phyloP scores from a whole-genome alignment of 2,113 vertebrate genomes.

The Cygnus buccinator region DNA sequence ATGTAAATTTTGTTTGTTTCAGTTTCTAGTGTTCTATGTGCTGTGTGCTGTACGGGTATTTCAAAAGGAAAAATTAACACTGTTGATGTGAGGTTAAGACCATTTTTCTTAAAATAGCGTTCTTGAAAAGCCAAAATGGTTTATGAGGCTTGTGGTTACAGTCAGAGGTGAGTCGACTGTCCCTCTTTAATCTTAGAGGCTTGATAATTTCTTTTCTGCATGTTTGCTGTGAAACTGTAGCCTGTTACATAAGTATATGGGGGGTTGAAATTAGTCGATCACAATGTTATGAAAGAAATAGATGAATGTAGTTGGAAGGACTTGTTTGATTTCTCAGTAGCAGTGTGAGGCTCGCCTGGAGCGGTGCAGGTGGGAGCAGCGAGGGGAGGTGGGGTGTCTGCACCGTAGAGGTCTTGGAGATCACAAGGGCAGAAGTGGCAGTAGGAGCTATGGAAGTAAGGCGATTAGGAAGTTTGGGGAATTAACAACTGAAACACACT shows the following conservation, averaged over 20 bases:
- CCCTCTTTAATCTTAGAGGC: background rate
- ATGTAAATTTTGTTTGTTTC: background rate
- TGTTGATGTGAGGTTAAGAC: background rate
- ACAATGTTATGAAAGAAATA: background rate
- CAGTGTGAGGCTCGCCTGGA: background rate
- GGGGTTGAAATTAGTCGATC: background rate
- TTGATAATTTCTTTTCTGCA: background rate
- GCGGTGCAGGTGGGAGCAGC: background rate
- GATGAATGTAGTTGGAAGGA: background rate
- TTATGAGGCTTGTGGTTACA: background rate
- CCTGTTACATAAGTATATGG: background rate
- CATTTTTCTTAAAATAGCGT: background rate
- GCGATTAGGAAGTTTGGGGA: conserved; percentile 41
- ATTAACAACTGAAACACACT: conserved; percentile 14
- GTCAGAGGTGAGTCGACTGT: background rate
- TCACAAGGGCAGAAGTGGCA: background rate
- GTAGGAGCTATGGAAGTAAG: conserved; percentile 11
- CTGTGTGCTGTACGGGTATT: background rate
- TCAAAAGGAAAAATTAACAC: background rate
- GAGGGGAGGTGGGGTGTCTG: background rate
- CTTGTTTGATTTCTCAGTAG: background rate
- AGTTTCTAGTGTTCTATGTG: background rate
- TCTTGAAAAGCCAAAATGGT: background rate
- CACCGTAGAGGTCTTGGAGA: background rate
- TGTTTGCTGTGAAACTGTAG: background rate